phyloP scores from a whole-genome alignment of 2,797 vertebrate species.

The Chelidonichthys spinosus region DNA sequence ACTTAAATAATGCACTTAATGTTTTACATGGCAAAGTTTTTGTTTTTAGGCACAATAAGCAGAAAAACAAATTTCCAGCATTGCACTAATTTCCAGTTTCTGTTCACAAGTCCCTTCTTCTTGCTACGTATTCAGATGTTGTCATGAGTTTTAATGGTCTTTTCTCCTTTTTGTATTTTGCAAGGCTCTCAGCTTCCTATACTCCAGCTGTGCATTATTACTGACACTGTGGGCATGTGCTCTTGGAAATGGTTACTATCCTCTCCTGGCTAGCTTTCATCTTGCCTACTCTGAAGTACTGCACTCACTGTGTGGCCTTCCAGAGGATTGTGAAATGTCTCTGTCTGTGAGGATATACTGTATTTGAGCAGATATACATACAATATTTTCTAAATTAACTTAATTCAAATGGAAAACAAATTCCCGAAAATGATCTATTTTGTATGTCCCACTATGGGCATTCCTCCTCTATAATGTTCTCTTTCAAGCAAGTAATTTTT shows the following conservation, averaged over 20 bases:
- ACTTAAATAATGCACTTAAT: background rate
- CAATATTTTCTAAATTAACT: background rate
- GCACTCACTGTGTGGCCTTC: conserved; percentile 58
- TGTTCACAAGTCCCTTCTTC: conserved; percentile 10
- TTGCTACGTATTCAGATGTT: conserved; percentile 22
- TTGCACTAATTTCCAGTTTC: conserved; percentile 17
- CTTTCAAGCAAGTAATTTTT: background rate
- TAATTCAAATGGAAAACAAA: background rate
- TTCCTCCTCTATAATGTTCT: background rate
- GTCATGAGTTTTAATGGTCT: conserved; percentile 41
- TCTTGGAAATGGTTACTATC: conserved; percentile 72
- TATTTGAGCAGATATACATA: conserved; percentile 33
- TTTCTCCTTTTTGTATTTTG: conserved; percentile 55
- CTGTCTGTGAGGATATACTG: conserved; percentile 19
- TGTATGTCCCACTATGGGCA: background rate
- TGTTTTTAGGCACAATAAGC: background rate
- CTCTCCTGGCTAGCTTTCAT: conserved; percentile 81
- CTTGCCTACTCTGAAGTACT: conserved; percentile 67
- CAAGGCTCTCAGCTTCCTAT: conserved; percentile 56
- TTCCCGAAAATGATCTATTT: background rate
- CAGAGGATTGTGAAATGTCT: conserved; percentile 39
- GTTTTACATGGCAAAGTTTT: background rate
- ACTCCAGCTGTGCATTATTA: conserved; percentile 76
- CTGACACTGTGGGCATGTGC: conserved; percentile 82
- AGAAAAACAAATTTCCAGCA: conserved; percentile 21